Evolutionary conservation across 2,113 vertebrate species (phyloP), one percentile per base, ranked within the genome.

Genomic region (Sinocyclocheilus maitianheensis): DNA sequence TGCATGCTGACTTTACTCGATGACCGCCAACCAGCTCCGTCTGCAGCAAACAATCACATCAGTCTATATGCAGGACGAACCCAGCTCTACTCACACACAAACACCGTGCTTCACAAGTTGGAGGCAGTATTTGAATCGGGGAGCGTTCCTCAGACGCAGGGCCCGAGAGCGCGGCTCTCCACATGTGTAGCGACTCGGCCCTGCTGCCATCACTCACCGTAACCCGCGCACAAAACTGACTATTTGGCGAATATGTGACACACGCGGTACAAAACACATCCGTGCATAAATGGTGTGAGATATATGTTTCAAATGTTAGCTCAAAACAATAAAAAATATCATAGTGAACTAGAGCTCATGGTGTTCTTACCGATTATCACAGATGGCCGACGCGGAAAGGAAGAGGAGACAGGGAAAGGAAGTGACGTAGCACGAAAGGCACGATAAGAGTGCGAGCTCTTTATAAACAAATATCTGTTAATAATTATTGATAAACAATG

Each of bases 1-100:
- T 99, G 97, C 98, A 99, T 99, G 55, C 88, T 91, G 83, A 6
- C 8, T 53, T 30, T 16, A 81, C 40, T 14, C 69, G 13, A 62
- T 6, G 16, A 67, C 58, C 22, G 46, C 53, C 46, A 37, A 37
- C 5, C 22, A 58, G 48, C 20, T 77, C 46, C 40, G 62, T 85
- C 37, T 67, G 46, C 37, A 37, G 20, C 12, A 20, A 77, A 78
- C 24, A 87, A 87, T 14, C 20, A 72, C 5, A 83, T 0, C 5
- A 5, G 0, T 3, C 3, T 60, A 0, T 6, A 48, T 40, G 5
- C 53, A 6, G 6, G 16, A 5, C 0, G 5, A 46, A 51, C 37
- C 1, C 0, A 10, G 40, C 18, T 48, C 24, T 34, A 83, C 1
- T 7, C 2, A 5, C 24, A 53, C 30, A 8, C 4, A 24, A 4